phyloP scores from a whole-genome alignment of 2,888 invertebrate species.

The Epirrhoe tristata region DNA sequence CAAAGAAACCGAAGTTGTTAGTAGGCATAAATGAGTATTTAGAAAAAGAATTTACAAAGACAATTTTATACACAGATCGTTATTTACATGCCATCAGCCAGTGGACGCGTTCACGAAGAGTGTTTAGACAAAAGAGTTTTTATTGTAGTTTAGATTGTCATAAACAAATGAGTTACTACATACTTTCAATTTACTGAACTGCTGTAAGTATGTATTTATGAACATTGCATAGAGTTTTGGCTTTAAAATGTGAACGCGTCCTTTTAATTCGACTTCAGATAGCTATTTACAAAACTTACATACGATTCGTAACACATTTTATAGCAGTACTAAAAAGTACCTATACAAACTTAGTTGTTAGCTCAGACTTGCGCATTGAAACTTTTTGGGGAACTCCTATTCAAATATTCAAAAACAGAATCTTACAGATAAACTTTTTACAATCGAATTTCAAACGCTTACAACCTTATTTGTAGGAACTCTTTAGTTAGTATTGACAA shows the following conservation, averaged over 20 bases:
- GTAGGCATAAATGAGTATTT: slow-evolving; percentile 37
- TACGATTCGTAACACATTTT: slow-evolving; percentile 27
- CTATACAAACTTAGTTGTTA: slow-evolving; percentile 2
- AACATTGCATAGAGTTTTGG: background rate
- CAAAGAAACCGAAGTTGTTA: slow-evolving; percentile 49
- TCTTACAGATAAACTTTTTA: background rate
- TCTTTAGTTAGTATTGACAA: slow-evolving; percentile 82
- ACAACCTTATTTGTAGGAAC: background rate
- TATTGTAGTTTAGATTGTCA: background rate
- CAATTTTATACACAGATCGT: slow-evolving; percentile 25
- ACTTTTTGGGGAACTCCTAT: background rate
- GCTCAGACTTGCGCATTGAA: background rate
- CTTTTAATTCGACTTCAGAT: slow-evolving; percentile 2
- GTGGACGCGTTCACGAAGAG: slow-evolving; percentile 10
- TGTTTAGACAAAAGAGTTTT: background rate
- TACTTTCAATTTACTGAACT: too few relatives aligned
- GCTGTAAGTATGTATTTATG: background rate
- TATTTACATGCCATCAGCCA: slow-evolving; percentile 32
- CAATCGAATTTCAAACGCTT: background rate
- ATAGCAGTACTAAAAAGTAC: slow-evolving; percentile 27
- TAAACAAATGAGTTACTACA: background rate
- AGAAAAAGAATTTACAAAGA: slow-evolving; percentile 25
- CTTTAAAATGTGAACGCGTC: background rate
- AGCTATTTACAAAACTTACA: slow-evolving; percentile 35
- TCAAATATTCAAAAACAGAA: background rate